Percentiles rank a stretch among this genome's conserved stretches.
phyloP scores from a whole-genome alignment of 2,113 vertebrate species.

The Albula goreensis region DNA sequence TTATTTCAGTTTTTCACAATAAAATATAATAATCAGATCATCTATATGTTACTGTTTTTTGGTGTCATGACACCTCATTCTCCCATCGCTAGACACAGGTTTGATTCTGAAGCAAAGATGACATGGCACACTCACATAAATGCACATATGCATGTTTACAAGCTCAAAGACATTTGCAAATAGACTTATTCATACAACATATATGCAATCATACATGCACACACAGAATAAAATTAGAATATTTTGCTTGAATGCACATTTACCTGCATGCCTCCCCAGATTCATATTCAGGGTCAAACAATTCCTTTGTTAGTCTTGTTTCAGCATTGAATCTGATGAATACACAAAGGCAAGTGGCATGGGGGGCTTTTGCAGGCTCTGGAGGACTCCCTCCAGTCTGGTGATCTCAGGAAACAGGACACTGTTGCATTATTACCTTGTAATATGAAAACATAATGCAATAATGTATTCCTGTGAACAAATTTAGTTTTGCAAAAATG shows the following conservation, averaged over 20 bases:
- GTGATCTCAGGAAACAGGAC: constrained; percentile 55
- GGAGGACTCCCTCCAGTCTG: constrained; percentile 38
- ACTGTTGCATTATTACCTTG: constrained; percentile 72
- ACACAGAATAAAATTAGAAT: not conserved
- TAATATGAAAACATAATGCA: constrained; percentile 48
- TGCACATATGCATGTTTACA: constrained; percentile 34
- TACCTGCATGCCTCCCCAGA: too few relatives aligned
- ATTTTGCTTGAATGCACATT: too few relatives aligned
- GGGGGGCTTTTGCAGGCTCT: not conserved
- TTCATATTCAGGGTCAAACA: constrained; percentile 53
- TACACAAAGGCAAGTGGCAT: not conserved
- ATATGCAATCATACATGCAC: not conserved
- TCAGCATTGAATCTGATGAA: constrained; percentile 32
- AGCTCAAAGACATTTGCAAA: constrained; percentile 40
- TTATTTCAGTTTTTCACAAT: too few relatives aligned
- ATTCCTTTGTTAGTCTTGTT: constrained; percentile 63
- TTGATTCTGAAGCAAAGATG: constrained; percentile 58
- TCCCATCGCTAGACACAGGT: constrained; percentile 44
- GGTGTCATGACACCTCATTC: constrained; percentile 31
- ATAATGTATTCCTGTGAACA: too few relatives aligned
- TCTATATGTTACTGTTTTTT: too few relatives aligned
- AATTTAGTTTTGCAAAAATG: too few relatives aligned
- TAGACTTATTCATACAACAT: constrained; percentile 15
- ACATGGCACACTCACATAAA: constrained; percentile 4
- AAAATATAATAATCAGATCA: too few relatives aligned